A percentile compares a stretch with the other conserved stretches of the same genome.
phyloP scores from a whole-genome alignment of 2,888 invertebrate species.

The Bimastos eiseni region DNA sequence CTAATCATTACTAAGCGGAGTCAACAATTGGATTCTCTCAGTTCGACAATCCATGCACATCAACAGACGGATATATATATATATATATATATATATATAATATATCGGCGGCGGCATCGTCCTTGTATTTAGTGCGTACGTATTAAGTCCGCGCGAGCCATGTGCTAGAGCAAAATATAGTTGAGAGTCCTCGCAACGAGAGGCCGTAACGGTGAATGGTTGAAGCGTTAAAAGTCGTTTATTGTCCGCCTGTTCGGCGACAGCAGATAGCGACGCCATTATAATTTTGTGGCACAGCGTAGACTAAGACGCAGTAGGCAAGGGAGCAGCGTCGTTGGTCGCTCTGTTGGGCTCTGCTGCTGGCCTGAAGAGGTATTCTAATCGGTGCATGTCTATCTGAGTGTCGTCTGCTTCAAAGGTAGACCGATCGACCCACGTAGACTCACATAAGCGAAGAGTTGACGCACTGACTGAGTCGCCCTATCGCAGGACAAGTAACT shows the following conservation, averaged over 20 bases:
- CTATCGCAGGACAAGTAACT: background rate
- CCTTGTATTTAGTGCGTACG: too few species aligned
- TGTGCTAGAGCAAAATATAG: slow-evolving; percentile 2
- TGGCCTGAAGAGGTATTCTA: background rate
- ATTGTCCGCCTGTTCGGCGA: background rate
- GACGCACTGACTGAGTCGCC: background rate
- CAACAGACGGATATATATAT: background rate
- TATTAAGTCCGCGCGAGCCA: background rate
- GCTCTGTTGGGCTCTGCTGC: background rate
- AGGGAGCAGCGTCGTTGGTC: background rate
- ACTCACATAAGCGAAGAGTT: background rate
- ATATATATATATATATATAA: too few species aligned
- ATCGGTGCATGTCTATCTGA: slow-evolving; percentile 13
- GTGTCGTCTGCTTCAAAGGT: background rate
- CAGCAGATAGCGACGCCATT: background rate
- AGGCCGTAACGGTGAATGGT: background rate
- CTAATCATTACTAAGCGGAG: background rate
- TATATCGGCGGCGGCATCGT: background rate
- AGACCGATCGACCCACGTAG: background rate
- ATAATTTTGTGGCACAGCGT: background rate
- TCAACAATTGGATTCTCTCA: background rate
- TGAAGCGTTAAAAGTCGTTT: background rate
- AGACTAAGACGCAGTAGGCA: background rate
- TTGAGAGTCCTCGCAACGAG: background rate
- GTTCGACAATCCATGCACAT: background rate